Conservation (phyloP, 2,113 vertebrate genomes). For the Neodontobutis hainanensis region DNA sequence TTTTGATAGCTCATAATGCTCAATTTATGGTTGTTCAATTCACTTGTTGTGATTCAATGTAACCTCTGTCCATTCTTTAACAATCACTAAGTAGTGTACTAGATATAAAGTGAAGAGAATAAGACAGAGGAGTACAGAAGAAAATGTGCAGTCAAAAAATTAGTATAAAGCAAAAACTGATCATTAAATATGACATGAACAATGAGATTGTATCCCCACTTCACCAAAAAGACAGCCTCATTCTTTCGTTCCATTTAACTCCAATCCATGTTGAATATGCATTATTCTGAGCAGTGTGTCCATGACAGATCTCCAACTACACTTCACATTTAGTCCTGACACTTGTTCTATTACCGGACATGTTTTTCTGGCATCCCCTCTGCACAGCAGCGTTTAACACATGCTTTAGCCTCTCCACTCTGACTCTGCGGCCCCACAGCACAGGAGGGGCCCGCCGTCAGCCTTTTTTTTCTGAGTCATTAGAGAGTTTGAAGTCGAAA, state of each 20-base stretch:
- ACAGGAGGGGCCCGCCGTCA: slow-evolving; percentile 5
- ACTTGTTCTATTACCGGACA: background rate
- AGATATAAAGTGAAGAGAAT: too few relatives aligned
- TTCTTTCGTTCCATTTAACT: background rate
- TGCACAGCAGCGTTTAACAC: slow-evolving; percentile 2
- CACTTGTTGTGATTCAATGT: too few relatives aligned
- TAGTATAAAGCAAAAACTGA: too few relatives aligned
- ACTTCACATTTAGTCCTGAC: background rate
- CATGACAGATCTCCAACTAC: background rate
- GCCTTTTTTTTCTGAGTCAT: slow-evolving; percentile 21
- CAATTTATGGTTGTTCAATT: too few relatives aligned
- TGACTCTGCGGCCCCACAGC: slow-evolving; percentile 21
- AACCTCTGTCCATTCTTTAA: too few relatives aligned
- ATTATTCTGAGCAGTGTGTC: background rate
- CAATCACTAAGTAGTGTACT: too few relatives aligned
- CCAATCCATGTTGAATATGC: background rate
- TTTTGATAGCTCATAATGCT: too few relatives aligned
- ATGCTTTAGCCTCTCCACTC: slow-evolving; percentile 17
- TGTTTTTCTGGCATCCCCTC: background rate
- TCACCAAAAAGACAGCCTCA: too few relatives aligned
- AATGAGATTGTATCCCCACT: too few relatives aligned
- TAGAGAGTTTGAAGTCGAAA: slow-evolving; percentile 46
- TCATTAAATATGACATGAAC: too few relatives aligned
- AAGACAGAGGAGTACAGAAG: too few relatives aligned
- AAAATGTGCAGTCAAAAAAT: too few relatives aligned